phyloP scores from a whole-genome alignment of 2,888 invertebrate species.

The Drosophila barbarae region DNA sequence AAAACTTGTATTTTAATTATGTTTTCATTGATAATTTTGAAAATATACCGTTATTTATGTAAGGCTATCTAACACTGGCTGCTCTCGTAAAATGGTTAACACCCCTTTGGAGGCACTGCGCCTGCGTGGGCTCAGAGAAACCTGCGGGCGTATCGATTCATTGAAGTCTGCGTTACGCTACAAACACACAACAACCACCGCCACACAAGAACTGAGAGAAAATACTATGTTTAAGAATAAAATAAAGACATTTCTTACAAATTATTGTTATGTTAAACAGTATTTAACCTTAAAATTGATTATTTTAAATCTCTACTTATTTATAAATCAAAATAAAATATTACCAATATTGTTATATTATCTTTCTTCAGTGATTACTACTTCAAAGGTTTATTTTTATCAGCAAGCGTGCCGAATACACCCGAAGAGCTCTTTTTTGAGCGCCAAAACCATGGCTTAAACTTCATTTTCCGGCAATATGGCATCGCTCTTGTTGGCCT shows the following conservation, averaged over 20 bases:
- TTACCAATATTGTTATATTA: neutral
- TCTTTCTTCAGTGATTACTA: neutral
- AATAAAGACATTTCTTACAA: too few relatives aligned
- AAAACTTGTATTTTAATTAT: fast-evolving
- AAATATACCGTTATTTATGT: slow-evolving; percentile 46
- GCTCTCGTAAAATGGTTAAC: slow-evolving; percentile 13
- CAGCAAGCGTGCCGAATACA: slow-evolving; percentile 14
- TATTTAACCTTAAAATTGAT: neutral
- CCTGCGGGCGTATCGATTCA: slow-evolving; percentile 66
- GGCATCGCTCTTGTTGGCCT: slow-evolving; percentile 41
- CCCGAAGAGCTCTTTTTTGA: slow-evolving; percentile 5
- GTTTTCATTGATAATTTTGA: slow-evolving; percentile 8
- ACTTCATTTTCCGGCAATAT: slow-evolving; percentile 38
- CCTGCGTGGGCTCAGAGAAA: slow-evolving; percentile 49
- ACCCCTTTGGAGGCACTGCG: slow-evolving; percentile 38
- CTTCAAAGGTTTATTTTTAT: slow-evolving; percentile 36
- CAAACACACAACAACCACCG: slow-evolving; percentile 45
- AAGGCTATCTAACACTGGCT: slow-evolving; percentile 48
- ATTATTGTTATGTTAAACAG: too few relatives aligned
- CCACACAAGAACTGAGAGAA: slow-evolving; percentile 5
- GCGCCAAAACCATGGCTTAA: slow-evolving; percentile 31
- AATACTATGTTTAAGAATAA: too few relatives aligned
- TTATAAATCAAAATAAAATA: neutral
- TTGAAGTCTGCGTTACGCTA: slow-evolving; percentile 51
- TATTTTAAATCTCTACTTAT: neutral